Base-by-base conservation (phyloP, 1,140 invertebrate genomes). In the Ceratina japonica region DNA sequence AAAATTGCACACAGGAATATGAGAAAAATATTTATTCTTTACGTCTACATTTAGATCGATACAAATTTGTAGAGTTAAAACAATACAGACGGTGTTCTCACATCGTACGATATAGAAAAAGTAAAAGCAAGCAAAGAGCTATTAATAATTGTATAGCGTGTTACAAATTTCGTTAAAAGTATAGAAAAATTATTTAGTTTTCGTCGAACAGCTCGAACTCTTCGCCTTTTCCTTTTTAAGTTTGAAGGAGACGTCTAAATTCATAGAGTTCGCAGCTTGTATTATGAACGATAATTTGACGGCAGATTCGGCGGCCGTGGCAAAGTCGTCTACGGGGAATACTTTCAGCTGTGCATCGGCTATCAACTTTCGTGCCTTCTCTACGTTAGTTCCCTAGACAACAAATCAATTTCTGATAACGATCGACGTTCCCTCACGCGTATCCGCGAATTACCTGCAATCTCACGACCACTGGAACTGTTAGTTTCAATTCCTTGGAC, bases 331-430 rank as follows among this genome's bases (percentile, higher is more conserved):
- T 88, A 96, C 96, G 4, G 97, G 96, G 83, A 98, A 93, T 90
- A 99, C 98, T 91, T 97, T 97, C 75, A 99, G 92, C 13, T 96
- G 95, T 8, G 97, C 97, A 73, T 95, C 94, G 12, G 95, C 95
- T 86, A 99, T 98, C 81, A 99, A 91, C 72, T 97, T 96, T 88
- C 98, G 97, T 2, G 98, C 98, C 91, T 98, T 97, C 91, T 98
- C 96, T n/a, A 99, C 97, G 88, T 97, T 97, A 44, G 97, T 98
- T 72, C 98, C 97, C 97, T 98, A 89, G 20, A 88, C 87, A 68
- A 61, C 27, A 15, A 7, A 20, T 49, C 2, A 7, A 22, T 52
- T n/a, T 31, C 37, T 44, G 37, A 44, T n/a, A n/a, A n/a, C n/a
- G n/a, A 44, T 1, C 37, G 16, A 20, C 12, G 20, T 8, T 18